These are phyloP conservation scores for Helleia helle DNA, from an alignment of 2,888 invertebrate species.

Conservation along the genomic window DNA sequence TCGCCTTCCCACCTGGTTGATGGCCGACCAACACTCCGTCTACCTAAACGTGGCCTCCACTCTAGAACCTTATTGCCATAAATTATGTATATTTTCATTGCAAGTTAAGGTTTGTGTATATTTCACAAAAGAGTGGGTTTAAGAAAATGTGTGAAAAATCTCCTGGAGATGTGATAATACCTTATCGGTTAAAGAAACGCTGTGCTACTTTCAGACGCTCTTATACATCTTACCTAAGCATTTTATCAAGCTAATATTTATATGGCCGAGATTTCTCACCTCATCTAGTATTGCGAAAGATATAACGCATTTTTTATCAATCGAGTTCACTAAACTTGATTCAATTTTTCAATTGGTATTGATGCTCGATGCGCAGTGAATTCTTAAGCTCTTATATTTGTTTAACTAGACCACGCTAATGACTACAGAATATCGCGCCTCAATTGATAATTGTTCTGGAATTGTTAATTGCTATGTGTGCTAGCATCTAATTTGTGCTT, in stretches of 20 bases:
- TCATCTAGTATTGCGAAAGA: constrained; percentile 13
- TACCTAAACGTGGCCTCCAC: no score
- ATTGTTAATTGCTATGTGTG: constrained; percentile 47
- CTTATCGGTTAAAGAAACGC: constrained; percentile 11
- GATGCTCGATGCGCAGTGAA: background rate
- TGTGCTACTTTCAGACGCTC: constrained; percentile 42
- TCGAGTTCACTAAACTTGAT: constrained; percentile 23
- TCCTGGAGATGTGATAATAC: background rate
- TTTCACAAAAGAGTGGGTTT: background rate
- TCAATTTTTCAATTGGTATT: no score
- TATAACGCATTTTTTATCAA: constrained; percentile 8
- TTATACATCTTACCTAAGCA: constrained; percentile 27
- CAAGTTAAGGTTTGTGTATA: background rate
- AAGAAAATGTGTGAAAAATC: background rate
- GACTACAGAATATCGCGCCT: constrained; percentile 35
- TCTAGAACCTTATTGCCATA: no score
- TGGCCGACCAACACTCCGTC: no score
- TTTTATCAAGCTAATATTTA: constrained; percentile 59
- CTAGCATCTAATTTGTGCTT: constrained; percentile 34
- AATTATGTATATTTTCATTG: background rate
- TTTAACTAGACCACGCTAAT: constrained; percentile 52
- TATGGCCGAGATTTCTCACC: constrained; percentile 47
- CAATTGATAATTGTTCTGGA: constrained; percentile 49
- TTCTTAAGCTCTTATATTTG: constrained; percentile 4
- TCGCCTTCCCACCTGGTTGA: no score